These are phyloP conservation scores for Enteromius mattozi DNA, from an alignment of 2,797 vertebrate species.

Conservation along the genomic window DNA sequence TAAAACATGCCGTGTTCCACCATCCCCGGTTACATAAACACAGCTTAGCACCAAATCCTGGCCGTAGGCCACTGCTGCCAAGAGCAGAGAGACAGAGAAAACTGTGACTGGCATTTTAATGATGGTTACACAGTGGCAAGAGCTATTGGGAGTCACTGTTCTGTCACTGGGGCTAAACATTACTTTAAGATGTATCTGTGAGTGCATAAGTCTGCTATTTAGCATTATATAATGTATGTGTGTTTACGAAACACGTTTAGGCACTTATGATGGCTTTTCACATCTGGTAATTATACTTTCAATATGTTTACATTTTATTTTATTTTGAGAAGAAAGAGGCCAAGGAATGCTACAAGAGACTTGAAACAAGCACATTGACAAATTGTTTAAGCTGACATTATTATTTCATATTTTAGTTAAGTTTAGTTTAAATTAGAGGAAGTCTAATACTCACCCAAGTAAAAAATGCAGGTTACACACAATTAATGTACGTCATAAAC, in stretches of 20 bases:
- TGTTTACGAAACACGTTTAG: neutral
- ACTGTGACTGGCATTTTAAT: slow-evolving; percentile 45
- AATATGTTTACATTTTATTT: neutral
- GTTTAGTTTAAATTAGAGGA: neutral
- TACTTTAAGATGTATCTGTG: neutral
- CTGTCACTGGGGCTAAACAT: slow-evolving; percentile 9
- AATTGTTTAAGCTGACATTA: neutral
- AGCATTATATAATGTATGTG: neutral
- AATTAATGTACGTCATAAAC: neutral
- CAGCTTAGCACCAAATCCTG: slow-evolving; percentile 51
- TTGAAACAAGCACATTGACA: neutral
- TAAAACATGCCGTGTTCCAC: slow-evolving; percentile 51
- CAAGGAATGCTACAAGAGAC: neutral
- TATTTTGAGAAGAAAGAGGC: neutral
- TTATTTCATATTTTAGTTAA: neutral
- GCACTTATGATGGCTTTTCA: neutral
- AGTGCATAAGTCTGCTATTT: neutral
- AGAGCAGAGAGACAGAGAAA: slow-evolving; percentile 27
- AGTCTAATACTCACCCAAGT: neutral
- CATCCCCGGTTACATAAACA: slow-evolving; percentile 40
- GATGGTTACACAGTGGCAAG: slow-evolving; percentile 17
- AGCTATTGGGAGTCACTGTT: slow-evolving; percentile 18
- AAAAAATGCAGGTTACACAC: neutral
- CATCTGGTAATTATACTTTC: neutral
- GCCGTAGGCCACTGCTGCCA: slow-evolving; percentile 40